A percentile compares a stretch with the other conserved stretches of the same genome.
Conservation (phyloP, 2,113 vertebrate genomes). For the Egretta garzetta region DNA sequence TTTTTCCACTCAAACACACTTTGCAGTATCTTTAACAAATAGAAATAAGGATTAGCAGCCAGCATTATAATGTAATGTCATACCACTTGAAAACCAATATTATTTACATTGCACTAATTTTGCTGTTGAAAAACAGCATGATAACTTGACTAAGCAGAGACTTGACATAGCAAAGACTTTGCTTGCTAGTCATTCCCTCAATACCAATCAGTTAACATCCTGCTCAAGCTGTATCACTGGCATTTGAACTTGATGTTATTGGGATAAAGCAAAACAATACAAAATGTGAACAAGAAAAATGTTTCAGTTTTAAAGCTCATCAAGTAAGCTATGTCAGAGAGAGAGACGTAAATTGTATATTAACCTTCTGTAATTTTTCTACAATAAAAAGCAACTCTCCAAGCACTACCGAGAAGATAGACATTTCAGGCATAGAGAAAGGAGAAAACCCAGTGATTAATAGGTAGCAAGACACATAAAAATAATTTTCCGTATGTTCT, state of each 20-base stretch:
- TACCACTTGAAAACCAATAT: neutral
- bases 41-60: neutral
- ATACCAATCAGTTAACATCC: neutral
- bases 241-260: neutral
- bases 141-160: neutral
- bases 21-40: neutral
- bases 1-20: neutral
- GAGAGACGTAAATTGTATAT: neutral
- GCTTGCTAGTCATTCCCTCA: neutral
- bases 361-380: neutral
- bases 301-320: neutral
- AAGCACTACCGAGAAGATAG: neutral
- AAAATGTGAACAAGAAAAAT: neutral
- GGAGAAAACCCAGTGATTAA: neutral
- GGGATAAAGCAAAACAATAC: neutral
- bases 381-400: neutral
- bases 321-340: rapidly evolving
- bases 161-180: neutral
- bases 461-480: neutral
- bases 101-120: neutral
- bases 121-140: neutral
- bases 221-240: neutral
- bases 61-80: neutral
- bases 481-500: neutral
- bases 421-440: neutral